Conservation (phyloP, 2,888 invertebrate genomes). For the Eupithecia exiguata region DNA sequence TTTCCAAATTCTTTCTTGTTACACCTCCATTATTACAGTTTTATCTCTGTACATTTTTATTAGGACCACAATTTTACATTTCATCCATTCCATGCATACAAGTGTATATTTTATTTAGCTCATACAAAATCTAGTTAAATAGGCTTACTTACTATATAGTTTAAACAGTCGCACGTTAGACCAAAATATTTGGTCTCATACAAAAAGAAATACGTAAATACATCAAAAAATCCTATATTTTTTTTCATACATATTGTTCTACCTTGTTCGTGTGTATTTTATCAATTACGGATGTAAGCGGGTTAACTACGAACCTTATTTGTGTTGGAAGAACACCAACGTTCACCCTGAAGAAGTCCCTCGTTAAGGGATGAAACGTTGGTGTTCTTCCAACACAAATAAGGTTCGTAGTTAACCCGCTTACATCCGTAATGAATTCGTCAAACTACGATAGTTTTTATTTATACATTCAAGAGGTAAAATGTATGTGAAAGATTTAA, state of each 20-base stretch:
- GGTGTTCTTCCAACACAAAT: too few species aligned
- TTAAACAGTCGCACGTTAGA: conserved; percentile 67
- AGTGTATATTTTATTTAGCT: conserved; percentile 73
- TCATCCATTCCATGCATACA: conserved; percentile 58
- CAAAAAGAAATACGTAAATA: conserved; percentile 63
- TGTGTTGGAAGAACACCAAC: too few species aligned
- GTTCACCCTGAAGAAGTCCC: too few species aligned
- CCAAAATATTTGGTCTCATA: conserved; percentile 53
- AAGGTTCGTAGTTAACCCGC: too few species aligned
- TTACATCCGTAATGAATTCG: too few species aligned
- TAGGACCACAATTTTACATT: conserved; percentile 39
- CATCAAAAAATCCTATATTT: conserved; percentile 61
- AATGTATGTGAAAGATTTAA: not conserved
- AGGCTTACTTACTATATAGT: conserved; percentile 62
- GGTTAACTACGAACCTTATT: too few species aligned
- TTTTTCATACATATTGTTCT: conserved; percentile 21
- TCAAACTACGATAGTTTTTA: too few species aligned
- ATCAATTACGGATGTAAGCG: too few species aligned
- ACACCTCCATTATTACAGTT: not conserved
- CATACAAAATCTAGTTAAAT: conserved; percentile 80
- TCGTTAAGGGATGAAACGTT: too few species aligned
- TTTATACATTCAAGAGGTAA: not conserved
- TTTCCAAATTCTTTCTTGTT: not conserved
- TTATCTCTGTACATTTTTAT: conserved; percentile 17
- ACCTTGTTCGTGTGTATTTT: conserved; percentile 5